A percentile compares a stretch with the other conserved stretches of the same genome.
Conservation (phyloP, 2,113 vertebrate genomes). For the Amia ocellicauda region DNA sequence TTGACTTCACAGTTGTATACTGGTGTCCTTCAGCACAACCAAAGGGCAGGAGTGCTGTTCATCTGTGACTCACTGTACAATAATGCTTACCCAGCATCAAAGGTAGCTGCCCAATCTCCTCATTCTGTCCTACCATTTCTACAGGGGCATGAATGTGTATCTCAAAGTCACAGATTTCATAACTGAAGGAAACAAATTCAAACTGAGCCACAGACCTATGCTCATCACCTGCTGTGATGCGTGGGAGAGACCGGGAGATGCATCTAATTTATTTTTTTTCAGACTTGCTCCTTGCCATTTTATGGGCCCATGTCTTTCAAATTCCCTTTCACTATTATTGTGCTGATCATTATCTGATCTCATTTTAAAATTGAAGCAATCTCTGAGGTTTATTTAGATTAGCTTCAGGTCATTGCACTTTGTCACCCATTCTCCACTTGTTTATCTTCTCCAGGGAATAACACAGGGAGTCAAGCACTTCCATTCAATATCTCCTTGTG, state of each 20-base stretch:
- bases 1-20: too few relatives aligned
- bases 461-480: too few relatives aligned
- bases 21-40: not conserved
- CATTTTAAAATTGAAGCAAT: not conserved
- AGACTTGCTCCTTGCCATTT: not conserved
- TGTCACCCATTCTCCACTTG: too few relatives aligned
- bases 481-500: too few relatives aligned
- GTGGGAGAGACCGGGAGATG: too few relatives aligned
- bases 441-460: too few relatives aligned
- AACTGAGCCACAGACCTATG: too few relatives aligned
- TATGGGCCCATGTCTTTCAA: too few relatives aligned
- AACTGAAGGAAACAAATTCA: not conserved
- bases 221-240: too few relatives aligned
- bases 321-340: not conserved
- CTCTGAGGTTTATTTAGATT: too few relatives aligned
- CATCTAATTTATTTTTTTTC: not conserved
- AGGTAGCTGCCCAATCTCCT: conserved; percentile 36
- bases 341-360: not conserved
- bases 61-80: conserved; percentile 33
- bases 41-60: conserved; percentile 36
- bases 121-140: conserved; percentile 42
- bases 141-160: conserved; percentile 11
- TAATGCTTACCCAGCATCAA: conserved; percentile 54
- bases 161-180: conserved; percentile 36
- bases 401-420: too few relatives aligned